Conservation (phyloP, 2,797 vertebrate species). For the Eptatretus atami region DNA sequence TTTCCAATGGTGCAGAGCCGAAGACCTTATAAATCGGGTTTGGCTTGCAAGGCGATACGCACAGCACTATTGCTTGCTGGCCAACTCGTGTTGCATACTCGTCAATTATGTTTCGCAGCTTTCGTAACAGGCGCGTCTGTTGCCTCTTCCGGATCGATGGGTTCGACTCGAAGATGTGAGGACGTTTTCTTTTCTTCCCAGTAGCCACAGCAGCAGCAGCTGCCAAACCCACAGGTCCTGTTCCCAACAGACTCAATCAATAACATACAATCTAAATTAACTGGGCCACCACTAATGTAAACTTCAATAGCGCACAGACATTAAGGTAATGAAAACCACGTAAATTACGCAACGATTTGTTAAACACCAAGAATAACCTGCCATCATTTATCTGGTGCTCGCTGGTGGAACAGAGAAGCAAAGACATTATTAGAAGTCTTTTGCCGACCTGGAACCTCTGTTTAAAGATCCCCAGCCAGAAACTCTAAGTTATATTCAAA, state of each 20-base stretch:
- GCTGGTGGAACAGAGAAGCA: too few species aligned
- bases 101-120: conserved; percentile 64
- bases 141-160: conserved; percentile 89
- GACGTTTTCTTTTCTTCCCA: conserved; percentile 73
- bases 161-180: conserved; percentile 94
- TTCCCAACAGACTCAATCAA: conserved; percentile 5
- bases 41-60: conserved; percentile 85
- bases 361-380: too few species aligned
- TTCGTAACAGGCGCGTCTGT: conserved; percentile 76
- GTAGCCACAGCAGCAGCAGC: conserved; percentile 85
- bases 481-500: too few species aligned
- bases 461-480: too few species aligned
- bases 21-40: conserved; percentile 93
- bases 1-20: conserved; percentile 77
- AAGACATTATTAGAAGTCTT: too few species aligned
- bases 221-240: conserved; percentile 90
- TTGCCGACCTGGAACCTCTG: too few species aligned
- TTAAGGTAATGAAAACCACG: too few species aligned
- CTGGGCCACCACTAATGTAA: too few species aligned
- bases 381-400: too few species aligned
- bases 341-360: too few species aligned
- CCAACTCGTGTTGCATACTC: conserved; percentile 90
- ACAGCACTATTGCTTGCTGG: conserved; percentile 85
- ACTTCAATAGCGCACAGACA: too few species aligned
- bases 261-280: too few species aligned